Evolutionary conservation across 2,797 vertebrate genomes (phyloP).

Genomic region (Cynopterus sphinx): DNA sequence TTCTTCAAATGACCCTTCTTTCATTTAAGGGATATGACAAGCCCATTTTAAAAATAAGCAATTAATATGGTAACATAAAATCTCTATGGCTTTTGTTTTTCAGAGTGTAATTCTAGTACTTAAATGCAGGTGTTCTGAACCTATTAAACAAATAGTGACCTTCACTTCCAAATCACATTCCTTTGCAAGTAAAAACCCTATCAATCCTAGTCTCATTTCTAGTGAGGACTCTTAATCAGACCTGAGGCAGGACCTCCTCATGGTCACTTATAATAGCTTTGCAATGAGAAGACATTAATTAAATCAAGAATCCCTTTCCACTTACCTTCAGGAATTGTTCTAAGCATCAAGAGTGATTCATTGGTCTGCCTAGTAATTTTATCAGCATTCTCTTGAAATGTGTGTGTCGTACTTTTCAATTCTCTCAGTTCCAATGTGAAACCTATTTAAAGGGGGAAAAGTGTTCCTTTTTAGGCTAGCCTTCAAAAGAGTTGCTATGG

Average conservation of each 20-base stretch:
- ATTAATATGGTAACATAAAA: neutral
- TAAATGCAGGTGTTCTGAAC: neutral
- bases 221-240: neutral
- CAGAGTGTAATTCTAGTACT: neutral
- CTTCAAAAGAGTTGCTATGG: neutral
- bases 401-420: conserved; percentile 81
- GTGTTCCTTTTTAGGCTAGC: neutral
- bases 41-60: conserved; percentile 8
- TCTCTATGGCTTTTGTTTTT: neutral
- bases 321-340: conserved; percentile 87
- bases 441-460: conserved; percentile 81
- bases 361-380: conserved; percentile 85
- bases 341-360: conserved; percentile 85
- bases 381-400: conserved; percentile 80
- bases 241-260: neutral
- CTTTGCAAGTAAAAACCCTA: conserved; percentile 16
- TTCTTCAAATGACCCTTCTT: neutral
- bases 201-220: neutral
- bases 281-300: conserved; percentile 7
- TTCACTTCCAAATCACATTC: conserved; percentile 41
- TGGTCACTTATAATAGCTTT: neutral
- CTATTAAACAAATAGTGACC: conserved; percentile 5
- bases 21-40: neutral
- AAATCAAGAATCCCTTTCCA: conserved; percentile 42
- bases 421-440: conserved; percentile 83